Conservation (phyloP, 2,797 vertebrate genomes). For the Hyperoplus immaculatus region DNA sequence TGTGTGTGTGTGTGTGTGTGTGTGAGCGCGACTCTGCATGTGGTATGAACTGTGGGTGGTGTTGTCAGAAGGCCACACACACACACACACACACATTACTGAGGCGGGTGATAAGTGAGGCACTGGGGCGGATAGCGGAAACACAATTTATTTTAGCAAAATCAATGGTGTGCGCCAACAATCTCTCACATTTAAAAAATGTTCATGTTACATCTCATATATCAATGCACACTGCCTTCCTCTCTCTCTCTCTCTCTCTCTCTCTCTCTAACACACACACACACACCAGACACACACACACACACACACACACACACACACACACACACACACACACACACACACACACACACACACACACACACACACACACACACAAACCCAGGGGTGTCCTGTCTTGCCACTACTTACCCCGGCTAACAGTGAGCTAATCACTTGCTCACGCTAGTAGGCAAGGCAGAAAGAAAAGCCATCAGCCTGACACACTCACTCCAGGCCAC, state of each 20-base stretch:
- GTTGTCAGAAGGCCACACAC: conserved; percentile 35
- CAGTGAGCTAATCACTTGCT: conserved; percentile 57
- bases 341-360: neutral
- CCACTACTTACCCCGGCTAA: conserved; percentile 52
- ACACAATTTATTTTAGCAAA: conserved; percentile 40
- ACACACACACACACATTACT: conserved; percentile 38
- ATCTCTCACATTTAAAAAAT: conserved; percentile 29
- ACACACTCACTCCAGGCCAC: conserved; percentile 48
- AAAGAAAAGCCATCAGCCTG: conserved; percentile 52
- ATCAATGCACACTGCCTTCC: neutral
- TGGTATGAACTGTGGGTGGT: conserved; percentile 10
- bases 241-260: too few relatives aligned
- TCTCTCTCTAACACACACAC: too few relatives aligned
- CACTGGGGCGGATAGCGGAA: conserved; percentile 18
- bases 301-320: neutral
- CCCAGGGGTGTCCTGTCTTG: conserved; percentile 38
- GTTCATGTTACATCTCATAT: conserved; percentile 12
- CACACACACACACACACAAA: conserved; percentile 4
- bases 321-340: neutral
- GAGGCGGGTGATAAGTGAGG: conserved; percentile 36
- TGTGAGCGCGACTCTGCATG: conserved; percentile 13
- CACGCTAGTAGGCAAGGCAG: conserved; percentile 34
- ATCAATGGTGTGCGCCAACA: conserved; percentile 41
- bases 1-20: neutral
- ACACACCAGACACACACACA: neutral